Percentiles rank a stretch among this genome's conserved stretches.
Evolutionary conservation across 2,797 vertebrate genomes (phyloP).

Genomic region (Petrocephalus sullivani): DNA sequence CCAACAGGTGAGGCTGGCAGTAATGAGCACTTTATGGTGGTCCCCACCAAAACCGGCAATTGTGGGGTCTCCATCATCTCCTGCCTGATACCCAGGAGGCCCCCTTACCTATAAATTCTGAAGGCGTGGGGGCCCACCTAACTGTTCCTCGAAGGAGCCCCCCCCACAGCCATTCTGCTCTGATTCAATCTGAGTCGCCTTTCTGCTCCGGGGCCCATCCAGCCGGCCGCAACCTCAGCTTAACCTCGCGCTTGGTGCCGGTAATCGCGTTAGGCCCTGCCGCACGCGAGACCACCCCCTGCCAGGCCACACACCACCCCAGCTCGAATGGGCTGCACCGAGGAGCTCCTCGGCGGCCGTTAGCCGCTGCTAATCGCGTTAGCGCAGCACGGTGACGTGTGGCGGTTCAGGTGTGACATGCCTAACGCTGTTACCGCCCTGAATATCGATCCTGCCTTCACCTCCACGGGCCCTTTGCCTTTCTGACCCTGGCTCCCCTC

Average conservation of each 20-base stretch:
- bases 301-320: conserved; percentile 41
- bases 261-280: conserved; percentile 86
- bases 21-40: neutral
- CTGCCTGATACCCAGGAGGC: neutral
- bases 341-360: conserved; percentile 79
- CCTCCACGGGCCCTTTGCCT: conserved; percentile 87
- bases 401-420: conserved; percentile 58
- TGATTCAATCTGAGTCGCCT: conserved; percentile 69
- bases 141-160: neutral
- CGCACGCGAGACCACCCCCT: conserved; percentile 71
- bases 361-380: conserved; percentile 83
- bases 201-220: conserved; percentile 65
- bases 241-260: conserved; percentile 63
- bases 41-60: neutral
- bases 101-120: conserved; percentile 25
- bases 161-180: conserved; percentile 30
- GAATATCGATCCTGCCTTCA: conserved; percentile 83
- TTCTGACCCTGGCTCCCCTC: conserved; percentile 79
- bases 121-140: conserved; percentile 1
- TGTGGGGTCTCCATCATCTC: neutral
- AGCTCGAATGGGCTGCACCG: conserved; percentile 46
- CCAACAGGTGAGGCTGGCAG: neutral
- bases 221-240: conserved; percentile 72
- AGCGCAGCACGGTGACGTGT: conserved; percentile 55
- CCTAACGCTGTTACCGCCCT: conserved; percentile 79